phyloP scores from a whole-genome alignment of 1,140 invertebrate species.

The Dinothrombium tinctorium region DNA sequence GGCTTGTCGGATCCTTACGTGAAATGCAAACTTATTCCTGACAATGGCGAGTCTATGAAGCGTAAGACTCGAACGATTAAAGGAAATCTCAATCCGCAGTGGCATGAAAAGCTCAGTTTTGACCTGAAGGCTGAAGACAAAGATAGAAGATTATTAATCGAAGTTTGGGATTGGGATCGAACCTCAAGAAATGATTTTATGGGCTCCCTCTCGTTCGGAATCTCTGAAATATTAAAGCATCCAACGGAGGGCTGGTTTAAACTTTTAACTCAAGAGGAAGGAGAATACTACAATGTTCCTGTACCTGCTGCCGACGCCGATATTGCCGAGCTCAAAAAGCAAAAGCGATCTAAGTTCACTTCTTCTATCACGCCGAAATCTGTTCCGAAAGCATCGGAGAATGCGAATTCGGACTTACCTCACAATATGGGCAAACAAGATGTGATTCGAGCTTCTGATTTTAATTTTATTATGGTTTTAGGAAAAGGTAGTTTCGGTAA shows the following conservation, averaged over 20 bases:
- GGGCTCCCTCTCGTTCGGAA: conserved; percentile 94
- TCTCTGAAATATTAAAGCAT: conserved; percentile 78
- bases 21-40: conserved; percentile 90
- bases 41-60: conserved; percentile 60
- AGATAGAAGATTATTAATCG: conserved; percentile 72
- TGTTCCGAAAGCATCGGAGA: not conserved
- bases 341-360: not conserved
- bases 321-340: conserved; percentile 27
- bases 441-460: conserved; percentile 52
- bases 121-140: conserved; percentile 85
- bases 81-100: conserved; percentile 76
- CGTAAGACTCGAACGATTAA: conserved; percentile 96
- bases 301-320: conserved; percentile 77
- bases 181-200: conserved; percentile 98
- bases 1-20: conserved; percentile 65
- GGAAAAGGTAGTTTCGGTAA: conserved; percentile 93
- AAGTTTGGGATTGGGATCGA: conserved; percentile 98
- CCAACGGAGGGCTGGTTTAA: conserved; percentile 92
- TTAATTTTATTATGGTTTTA: conserved; percentile 86
- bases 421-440: conserved; percentile 84
- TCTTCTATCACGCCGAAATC: not conserved
- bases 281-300: conserved; percentile 95
- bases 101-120: conserved; percentile 84
- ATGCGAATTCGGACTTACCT: conserved; percentile 32
- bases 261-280: conserved; percentile 86